Percentiles rank a stretch among this genome's conserved stretches.
phyloP scores from a whole-genome alignment of 2,113 vertebrate species.

The Neoarius graeffei region DNA sequence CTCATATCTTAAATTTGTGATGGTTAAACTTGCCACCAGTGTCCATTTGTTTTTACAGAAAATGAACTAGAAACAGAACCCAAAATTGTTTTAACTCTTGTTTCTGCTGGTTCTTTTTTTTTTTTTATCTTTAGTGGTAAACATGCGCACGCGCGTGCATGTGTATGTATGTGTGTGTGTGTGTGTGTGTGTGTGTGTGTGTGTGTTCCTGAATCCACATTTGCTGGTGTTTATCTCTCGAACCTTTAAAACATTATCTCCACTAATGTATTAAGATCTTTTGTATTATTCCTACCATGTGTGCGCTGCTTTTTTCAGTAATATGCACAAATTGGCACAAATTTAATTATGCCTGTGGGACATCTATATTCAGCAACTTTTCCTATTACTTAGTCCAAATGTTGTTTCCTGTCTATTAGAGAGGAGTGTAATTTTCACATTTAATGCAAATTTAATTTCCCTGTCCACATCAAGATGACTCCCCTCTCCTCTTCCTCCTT shows the following conservation, averaged over 20 bases:
- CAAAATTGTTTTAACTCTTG: neutral
- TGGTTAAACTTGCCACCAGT: neutral
- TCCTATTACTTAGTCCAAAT: neutral
- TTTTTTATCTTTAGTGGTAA: neutral
- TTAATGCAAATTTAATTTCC: slow-evolving; percentile 39
- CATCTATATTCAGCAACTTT: slow-evolving; percentile 36
- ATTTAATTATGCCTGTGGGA: slow-evolving; percentile 32
- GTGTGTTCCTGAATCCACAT: neutral
- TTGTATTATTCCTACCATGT: slow-evolving; percentile 12
- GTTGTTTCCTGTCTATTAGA: slow-evolving; percentile 34
- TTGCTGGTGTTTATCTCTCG: neutral
- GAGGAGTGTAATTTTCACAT: neutral
- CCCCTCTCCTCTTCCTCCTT: neutral
- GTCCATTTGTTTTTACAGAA: neutral
- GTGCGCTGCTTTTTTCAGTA: neutral
- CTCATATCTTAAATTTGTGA: neutral
- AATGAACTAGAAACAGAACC: neutral
- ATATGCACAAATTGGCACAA: slow-evolving; percentile 8
- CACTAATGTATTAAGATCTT: neutral
- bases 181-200: too few species aligned
- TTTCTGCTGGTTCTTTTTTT: neutral
- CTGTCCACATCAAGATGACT: neutral
- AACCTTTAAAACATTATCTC: neutral
- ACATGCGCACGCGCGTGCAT: too few species aligned
- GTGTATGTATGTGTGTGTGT: neutral